Evolutionary conservation across 2,888 invertebrate genomes (phyloP), one percentile per base, ranked within the genome.

Genomic region (Cyrtodaria siliqua): DNA sequence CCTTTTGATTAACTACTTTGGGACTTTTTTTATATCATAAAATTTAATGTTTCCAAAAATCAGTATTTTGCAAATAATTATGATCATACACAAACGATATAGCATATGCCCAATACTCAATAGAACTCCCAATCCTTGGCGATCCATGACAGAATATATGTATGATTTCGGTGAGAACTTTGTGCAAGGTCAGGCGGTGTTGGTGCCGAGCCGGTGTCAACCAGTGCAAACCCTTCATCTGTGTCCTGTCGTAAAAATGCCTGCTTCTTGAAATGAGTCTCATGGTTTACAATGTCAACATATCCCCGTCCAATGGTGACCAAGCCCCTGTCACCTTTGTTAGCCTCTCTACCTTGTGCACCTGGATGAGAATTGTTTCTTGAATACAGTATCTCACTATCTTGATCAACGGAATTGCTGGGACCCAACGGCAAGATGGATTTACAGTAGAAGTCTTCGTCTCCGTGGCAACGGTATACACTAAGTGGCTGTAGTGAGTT

Each of bases 401-500:
- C 44, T 18, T 16, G 6, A 3, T 16, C 20, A 6, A 44, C 6
- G 9, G 6, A 18, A 44, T 33, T 9, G 4, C 23, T 3, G n/a
- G 73, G 59, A 12, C 75, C 67, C 1, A 90, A 47, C 1, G 89
- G 88, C 2, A 90, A 67, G 42, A 91, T 86, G 38, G 79, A 72
- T 52, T 86, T 87, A 68, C 89, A 82, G 62, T 86, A 89, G 70
- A 87, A 89, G 42, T 90, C 90, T 8, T 86, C 82, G 23, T 74
- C 77, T 27, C 79, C 70, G 76, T 91, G 91, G 57, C 88, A 88
- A 59, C 98, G 94, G 94, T 98, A 98, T n/a, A 98, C 96, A 2
- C 97, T 97, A 70, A 98, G 95, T 0, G 98, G 98, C 2, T 97
- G 94, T 85, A 98, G 94, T 0, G 96, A 95, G 68, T 94, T 94